These are phyloP conservation scores for Parazoanthus darwini DNA, from an alignment of 92 coral and sea anemone genomes.

Conservation along the genomic window DNA sequence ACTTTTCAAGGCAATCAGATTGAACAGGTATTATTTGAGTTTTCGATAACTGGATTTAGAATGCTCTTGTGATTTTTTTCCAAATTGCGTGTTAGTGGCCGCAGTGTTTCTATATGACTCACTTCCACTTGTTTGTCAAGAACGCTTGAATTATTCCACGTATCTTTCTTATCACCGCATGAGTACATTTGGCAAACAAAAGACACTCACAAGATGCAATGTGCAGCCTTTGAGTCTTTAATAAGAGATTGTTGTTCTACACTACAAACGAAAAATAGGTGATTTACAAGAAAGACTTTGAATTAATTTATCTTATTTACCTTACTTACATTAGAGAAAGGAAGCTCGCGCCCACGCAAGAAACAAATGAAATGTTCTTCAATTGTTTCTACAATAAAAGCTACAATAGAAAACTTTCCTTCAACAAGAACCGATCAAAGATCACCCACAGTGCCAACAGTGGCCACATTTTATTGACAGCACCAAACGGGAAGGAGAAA, in stretches of 20 bases:
- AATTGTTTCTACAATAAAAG: background rate
- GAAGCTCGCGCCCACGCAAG: conserved; percentile 11
- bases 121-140: background rate
- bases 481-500: conserved; percentile 28
- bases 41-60: background rate
- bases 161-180: conserved; percentile 1
- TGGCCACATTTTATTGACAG: background rate
- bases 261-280: conserved; percentile 4
- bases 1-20: too few species aligned
- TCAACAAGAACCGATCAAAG: conserved; percentile 8
- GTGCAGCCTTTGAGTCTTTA: background rate
- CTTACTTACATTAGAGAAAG: background rate
- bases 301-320: background rate
- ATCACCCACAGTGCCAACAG: conserved; percentile 20
- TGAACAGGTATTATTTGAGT: background rate
- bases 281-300: background rate
- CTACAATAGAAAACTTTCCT: background rate
- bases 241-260: conserved; percentile 14
- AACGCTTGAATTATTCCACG: conserved; percentile 24
- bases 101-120: background rate
- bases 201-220: background rate
- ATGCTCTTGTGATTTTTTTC: background rate
- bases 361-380: background rate
- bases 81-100: background rate
- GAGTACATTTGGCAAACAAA: conserved; percentile 4